Evolutionary conservation across 2,888 invertebrate genomes (phyloP), one percentile per base, ranked within the genome.

Genomic region (Masnerella sp.): DNA sequence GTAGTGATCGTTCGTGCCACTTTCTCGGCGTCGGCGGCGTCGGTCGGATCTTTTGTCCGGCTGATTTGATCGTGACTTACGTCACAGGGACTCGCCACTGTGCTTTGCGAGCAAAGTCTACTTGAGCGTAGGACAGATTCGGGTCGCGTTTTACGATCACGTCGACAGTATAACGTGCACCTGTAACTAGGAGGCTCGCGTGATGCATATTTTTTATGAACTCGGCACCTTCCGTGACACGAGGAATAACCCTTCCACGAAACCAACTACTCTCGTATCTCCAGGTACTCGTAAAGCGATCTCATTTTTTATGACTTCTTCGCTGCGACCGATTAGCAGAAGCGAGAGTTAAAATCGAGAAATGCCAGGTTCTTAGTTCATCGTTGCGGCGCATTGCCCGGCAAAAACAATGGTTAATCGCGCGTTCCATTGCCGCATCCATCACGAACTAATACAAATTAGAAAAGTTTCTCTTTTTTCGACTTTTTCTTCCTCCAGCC

Each of bases 151-250:
- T 84, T 83, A 83, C 81, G 81, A 82, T 78, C 79, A 73, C 75
- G 75, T 72, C 75, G 69, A 74, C 73, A 75, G 67, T 69, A 74
- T 74, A 75, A 62, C 77, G 74, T 74, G 77, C 77, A 78, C 77
- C 74, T 78, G 78, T 79, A 79, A 77, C 72, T 51, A 74, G 76
- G 77, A 68, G 76, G 75, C 76, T 85, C 81, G 86, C 86, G 86
- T 85, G 85, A 82, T 82, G 83, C 81, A 81, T 80, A 81, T 83
- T 82, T 81, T 79, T 83, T 82, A 78, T 77, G 80, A 84, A 81
- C 81, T 80, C 82, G 79, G 77, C 81, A 83, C 83, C 84, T 84
- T 84, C 80, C 86, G 86, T 85, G 85, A 85, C 83, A 84, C 82
- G 81, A 61, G 80, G 78, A 77, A 78, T 77, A 78, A 81, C 83